Evolutionary conservation across 1,140 invertebrate genomes (phyloP).

Genomic region (Pissodes strobi): DNA sequence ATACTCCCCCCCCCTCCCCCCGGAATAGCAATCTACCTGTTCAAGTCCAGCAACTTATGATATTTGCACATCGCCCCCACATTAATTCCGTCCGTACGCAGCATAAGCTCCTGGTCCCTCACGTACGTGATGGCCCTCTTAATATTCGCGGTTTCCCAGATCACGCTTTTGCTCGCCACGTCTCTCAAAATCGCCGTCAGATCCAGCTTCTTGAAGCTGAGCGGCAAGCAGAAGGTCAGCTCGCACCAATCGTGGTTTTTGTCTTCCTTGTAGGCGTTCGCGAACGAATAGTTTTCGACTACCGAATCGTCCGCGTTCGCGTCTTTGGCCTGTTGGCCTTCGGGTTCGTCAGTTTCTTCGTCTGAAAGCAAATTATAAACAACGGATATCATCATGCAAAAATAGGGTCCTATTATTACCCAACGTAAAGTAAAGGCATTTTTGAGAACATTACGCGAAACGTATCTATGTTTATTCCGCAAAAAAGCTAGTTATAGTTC

Average conservation of each 20-base stretch:
- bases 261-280: conserved; percentile 78
- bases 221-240: conserved; percentile 67
- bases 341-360: conserved; percentile 53
- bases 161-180: conserved; percentile 72
- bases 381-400: too few species aligned
- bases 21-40: conserved; percentile 4
- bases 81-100: conserved; percentile 96
- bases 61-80: conserved; percentile 60
- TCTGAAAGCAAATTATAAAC: too few species aligned
- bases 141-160: conserved; percentile 82
- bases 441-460: too few species aligned
- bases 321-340: background rate
- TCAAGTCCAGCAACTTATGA: conserved; percentile 30
- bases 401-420: too few species aligned
- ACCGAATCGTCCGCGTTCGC: conserved; percentile 58
- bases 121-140: conserved; percentile 79
- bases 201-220: conserved; percentile 72
- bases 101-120: conserved; percentile 62
- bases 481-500: too few species aligned
- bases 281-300: conserved; percentile 56
- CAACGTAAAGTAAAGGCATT: too few species aligned
- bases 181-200: conserved; percentile 77
- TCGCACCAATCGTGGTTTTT: conserved; percentile 74
- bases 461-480: too few species aligned
- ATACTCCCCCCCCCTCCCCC: background rate